Evolutionary conservation across 2,797 vertebrate species (phyloP).

Genomic region (Nannoperca australis): DNA sequence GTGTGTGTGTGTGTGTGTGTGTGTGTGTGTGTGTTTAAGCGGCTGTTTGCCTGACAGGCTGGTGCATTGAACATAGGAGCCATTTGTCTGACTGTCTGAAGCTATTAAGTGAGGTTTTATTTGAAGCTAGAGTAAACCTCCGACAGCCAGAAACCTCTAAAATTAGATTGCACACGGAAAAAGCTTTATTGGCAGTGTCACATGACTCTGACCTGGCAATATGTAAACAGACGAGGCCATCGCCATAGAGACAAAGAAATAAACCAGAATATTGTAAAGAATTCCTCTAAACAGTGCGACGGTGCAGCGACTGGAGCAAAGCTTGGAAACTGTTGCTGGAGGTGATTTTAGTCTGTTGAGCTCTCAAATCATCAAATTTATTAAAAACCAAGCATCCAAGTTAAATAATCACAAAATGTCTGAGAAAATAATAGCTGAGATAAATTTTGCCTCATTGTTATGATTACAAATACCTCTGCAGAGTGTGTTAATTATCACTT

Average conservation of each 20-base stretch:
- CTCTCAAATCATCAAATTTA: slow-evolving; percentile 46
- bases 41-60: slow-evolving; percentile 43
- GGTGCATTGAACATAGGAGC: slow-evolving; percentile 54
- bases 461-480: slow-evolving; percentile 58
- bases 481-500: slow-evolving; percentile 43
- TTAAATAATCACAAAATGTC: slow-evolving; percentile 61
- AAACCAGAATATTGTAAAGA: slow-evolving; percentile 72
- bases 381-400: slow-evolving; percentile 57
- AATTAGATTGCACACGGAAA: slow-evolving; percentile 76
- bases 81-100: slow-evolving; percentile 72
- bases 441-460: slow-evolving; percentile 60
- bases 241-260: slow-evolving; percentile 73
- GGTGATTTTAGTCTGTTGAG: slow-evolving; percentile 31
- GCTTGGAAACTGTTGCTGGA: slow-evolving; percentile 40
- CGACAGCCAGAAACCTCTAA: slow-evolving; percentile 69
- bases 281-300: slow-evolving; percentile 55
- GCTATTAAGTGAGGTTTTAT: slow-evolving; percentile 75
- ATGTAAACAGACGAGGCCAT: slow-evolving; percentile 74
- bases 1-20: slow-evolving; percentile 15
- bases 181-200: slow-evolving; percentile 76
- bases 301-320: slow-evolving; percentile 24
- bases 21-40: slow-evolving; percentile 22
- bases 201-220: slow-evolving; percentile 69
- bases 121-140: slow-evolving; percentile 75
- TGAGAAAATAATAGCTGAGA: slow-evolving; percentile 49